These are phyloP conservation scores for Bos indicus DNA, from an alignment of 2,113 vertebrate species.

Conservation along the genomic window DNA sequence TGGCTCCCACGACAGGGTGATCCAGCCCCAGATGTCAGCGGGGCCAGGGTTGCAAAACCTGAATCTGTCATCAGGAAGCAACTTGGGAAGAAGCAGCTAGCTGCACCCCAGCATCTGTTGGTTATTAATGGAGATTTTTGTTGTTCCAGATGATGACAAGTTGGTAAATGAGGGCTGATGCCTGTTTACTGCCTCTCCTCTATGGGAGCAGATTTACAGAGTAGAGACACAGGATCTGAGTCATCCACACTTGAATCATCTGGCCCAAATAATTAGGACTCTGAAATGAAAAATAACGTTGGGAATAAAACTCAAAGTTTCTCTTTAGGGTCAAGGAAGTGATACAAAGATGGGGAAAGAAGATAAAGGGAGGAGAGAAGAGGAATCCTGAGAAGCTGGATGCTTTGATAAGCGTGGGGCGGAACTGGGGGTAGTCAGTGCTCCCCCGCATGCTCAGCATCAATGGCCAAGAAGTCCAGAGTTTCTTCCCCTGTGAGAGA, in stretches of 20 bases:
- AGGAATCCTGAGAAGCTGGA: neutral
- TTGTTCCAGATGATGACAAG: neutral
- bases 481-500: neutral
- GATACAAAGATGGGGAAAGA: neutral
- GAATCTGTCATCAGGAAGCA: neutral
- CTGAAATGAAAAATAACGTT: neutral
- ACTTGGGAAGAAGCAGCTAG: neutral
- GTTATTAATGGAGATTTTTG: neutral
- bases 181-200: neutral
- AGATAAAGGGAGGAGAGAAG: neutral
- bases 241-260: neutral
- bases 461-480: no score
- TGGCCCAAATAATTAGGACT: neutral
- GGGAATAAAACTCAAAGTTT: neutral
- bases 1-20: no score
- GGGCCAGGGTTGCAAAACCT: neutral
- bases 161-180: neutral
- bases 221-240: neutral
- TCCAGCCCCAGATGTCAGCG: no score
- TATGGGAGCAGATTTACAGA: neutral
- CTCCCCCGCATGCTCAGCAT: neutral
- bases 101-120: neutral
- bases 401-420: rapidly evolving
- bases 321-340: neutral
- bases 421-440: neutral